A percentile compares a stretch with the other conserved stretches of the same genome.
Conservation (phyloP, 2,113 vertebrate species). For the Vulpes lagopus region DNA sequence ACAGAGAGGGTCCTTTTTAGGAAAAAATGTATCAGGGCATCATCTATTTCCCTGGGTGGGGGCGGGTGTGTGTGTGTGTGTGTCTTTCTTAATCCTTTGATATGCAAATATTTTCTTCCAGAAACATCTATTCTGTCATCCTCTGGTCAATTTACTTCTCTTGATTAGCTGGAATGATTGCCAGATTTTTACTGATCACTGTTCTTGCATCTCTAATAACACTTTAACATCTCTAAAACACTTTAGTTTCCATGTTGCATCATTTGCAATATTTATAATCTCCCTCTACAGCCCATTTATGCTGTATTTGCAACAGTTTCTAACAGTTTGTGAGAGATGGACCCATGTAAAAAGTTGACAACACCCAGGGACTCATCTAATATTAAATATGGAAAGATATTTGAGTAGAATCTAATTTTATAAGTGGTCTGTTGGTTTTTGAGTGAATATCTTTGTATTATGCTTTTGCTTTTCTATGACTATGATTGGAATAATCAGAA, state of each 20-base stretch:
- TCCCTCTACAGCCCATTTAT: neutral
- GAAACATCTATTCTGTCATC: neutral
- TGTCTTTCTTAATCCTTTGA: neutral
- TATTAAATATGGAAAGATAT: neutral
- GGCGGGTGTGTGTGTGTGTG: too few relatives aligned
- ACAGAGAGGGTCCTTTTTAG: neutral
- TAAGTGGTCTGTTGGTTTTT: neutral
- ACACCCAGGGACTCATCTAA: neutral
- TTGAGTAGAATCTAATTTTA: neutral
- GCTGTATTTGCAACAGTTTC: slow-evolving; percentile 4
- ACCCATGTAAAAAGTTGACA: neutral
- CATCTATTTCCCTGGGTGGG: neutral
- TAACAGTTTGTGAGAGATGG: neutral
- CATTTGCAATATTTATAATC: neutral
- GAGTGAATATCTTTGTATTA: neutral
- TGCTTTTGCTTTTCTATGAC: slow-evolving; percentile 24
- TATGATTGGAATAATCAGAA: neutral
- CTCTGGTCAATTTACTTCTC: neutral
- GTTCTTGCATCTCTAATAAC: neutral
- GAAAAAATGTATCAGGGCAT: neutral
- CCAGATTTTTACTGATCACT: neutral
- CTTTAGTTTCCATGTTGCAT: neutral
- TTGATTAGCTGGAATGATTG: neutral
- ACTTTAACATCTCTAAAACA: neutral
- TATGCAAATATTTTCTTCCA: neutral